Percentiles rank a stretch among this genome's conserved stretches.
phyloP scores from a whole-genome alignment of 2,797 vertebrate species.

The Brotula barbata region DNA sequence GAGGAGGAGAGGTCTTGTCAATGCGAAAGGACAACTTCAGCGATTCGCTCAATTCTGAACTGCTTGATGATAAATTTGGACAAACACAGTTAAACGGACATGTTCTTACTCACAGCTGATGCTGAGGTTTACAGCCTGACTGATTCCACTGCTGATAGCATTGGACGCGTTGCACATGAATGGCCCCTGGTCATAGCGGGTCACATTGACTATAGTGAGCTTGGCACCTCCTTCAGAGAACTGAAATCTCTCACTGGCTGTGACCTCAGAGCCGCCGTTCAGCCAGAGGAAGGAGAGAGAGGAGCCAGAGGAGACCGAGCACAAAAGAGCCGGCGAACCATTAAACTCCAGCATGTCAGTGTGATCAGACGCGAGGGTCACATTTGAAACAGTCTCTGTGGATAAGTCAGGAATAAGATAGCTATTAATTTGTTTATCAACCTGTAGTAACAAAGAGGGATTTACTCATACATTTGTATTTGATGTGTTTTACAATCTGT shows the following conservation, averaged over 20 bases:
- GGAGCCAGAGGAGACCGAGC: slow-evolving; percentile 67
- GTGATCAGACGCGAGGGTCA: slow-evolving; percentile 40
- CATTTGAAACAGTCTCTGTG: slow-evolving; percentile 69
- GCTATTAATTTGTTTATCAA: neutral
- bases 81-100: neutral
- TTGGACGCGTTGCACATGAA: slow-evolving; percentile 71
- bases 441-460: neutral
- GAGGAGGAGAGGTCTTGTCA: neutral
- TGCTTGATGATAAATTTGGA: neutral
- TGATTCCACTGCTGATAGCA: slow-evolving; percentile 61
- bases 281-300: slow-evolving; percentile 63
- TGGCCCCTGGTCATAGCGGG: slow-evolving; percentile 70
- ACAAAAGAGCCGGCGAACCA: slow-evolving; percentile 55
- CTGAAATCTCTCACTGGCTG: slow-evolving; percentile 33
- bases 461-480: too few species aligned
- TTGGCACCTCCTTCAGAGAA: slow-evolving; percentile 49
- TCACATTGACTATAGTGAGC: slow-evolving; percentile 64
- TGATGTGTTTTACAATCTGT: too few species aligned
- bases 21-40: too few species aligned
- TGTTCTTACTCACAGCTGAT: slow-evolving; percentile 72
- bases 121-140: slow-evolving; percentile 53
- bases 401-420: slow-evolving; percentile 11
- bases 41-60: neutral
- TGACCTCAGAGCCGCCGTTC: slow-evolving; percentile 67
- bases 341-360: slow-evolving; percentile 64